These are phyloP conservation scores for Austrolebias charrua DNA, from an alignment of 2,797 vertebrate species.

Conservation along the genomic window DNA sequence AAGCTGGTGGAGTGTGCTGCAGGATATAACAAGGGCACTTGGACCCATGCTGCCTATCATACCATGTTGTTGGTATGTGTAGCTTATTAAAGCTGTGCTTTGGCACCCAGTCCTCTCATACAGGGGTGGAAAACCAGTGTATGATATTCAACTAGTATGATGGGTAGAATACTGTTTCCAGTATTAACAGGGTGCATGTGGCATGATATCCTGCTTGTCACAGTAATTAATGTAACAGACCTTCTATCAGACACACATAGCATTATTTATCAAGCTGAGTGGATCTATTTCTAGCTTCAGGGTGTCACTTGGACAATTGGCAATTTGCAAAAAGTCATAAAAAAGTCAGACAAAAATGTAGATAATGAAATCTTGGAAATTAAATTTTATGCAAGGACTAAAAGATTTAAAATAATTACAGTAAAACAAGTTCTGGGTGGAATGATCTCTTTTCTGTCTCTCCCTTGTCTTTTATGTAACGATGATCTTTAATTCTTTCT, in stretches of 20 bases:
- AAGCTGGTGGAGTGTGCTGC: slow-evolving; percentile 57
- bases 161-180: slow-evolving; percentile 55
- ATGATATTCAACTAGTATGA: slow-evolving; percentile 47
- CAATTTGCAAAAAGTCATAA: slow-evolving; percentile 59
- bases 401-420: slow-evolving; percentile 54
- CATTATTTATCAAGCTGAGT: slow-evolving; percentile 44
- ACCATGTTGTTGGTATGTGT: slow-evolving; percentile 57
- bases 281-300: slow-evolving; percentile 40
- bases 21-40: slow-evolving; percentile 70
- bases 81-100: slow-evolving; percentile 65
- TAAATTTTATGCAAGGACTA: slow-evolving; percentile 65
- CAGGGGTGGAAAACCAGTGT: slow-evolving; percentile 15
- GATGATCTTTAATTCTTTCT: slow-evolving; percentile 66
- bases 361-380: slow-evolving; percentile 58
- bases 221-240: slow-evolving; percentile 50
- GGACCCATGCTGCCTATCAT: slow-evolving; percentile 70
- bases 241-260: slow-evolving; percentile 36
- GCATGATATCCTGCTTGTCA: slow-evolving; percentile 47
- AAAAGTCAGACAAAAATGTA: slow-evolving; percentile 17
- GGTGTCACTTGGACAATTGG: slow-evolving; percentile 54
- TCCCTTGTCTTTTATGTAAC: slow-evolving; percentile 60
- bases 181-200: slow-evolving; percentile 52
- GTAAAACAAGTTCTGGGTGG: slow-evolving; percentile 50
- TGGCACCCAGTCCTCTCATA: slow-evolving; percentile 40
- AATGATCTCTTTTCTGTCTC: slow-evolving; percentile 28